Evolutionary conservation across 2,888 invertebrate genomes (phyloP), one percentile per base, ranked within the genome.

Genomic region (Chymomyza caudatula): DNA sequence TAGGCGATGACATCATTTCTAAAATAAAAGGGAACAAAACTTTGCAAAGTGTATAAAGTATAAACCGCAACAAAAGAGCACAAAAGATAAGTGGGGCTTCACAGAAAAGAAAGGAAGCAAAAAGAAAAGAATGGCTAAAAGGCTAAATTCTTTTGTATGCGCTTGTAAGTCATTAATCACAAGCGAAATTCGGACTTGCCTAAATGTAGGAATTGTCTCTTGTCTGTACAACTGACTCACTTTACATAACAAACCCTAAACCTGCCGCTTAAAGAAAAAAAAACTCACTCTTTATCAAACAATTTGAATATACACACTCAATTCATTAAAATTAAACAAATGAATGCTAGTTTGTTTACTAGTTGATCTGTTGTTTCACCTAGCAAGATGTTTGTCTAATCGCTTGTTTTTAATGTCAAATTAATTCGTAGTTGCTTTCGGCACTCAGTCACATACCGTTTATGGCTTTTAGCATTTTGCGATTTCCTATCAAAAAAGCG

Each of bases 161-260:
- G 60, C 29, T 72, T 71, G 71, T 79, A 82, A 86, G 77, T 78
- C 85, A 82, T 82, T 82, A 82, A 82, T 82, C 82, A 82, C 69
- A 65, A 70, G 60, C 65, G 57, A 63, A 77, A 75, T 52, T 57
- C 6, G 25, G 4, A n/a, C n/a, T n/a, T n/a, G n/a, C n/a, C n/a
- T n/a, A n/a, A n/a, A n/a, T n/a, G n/a, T n/a, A n/a, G n/a, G n/a
- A 25, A 6, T 25, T 25, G 6, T 5, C 29, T 11, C 29, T 11
- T 11, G n/a, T n/a, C n/a, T n/a, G n/a, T n/a, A n/a, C n/a, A n/a
- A n/a, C n/a, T n/a, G 11, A 37, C 29, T 8, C 66, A 77, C 66
- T 74, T 76, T 65, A 47, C 47, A 47, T 3, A 17, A 37, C 11
- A 37, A 4, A 47, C 44, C 11, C 44, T 44, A 44, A 44, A 44